phyloP scores from a whole-genome alignment of 1,140 invertebrate species.

The Campoletis sonorensis region DNA sequence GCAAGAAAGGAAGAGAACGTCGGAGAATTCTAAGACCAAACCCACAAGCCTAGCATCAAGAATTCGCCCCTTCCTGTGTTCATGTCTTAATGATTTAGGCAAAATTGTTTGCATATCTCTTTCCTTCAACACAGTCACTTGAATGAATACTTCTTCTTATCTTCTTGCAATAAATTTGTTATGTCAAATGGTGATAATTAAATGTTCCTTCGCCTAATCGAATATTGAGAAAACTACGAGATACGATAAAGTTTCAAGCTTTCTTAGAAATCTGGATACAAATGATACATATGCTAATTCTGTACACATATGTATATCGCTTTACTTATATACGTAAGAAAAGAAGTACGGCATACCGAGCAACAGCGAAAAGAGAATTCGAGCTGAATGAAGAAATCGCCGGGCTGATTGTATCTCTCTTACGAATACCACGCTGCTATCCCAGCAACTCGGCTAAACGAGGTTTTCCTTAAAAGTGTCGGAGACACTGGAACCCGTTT shows the following conservation, averaged over 20 bases:
- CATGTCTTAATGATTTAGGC: constrained; percentile 58
- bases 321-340: constrained; percentile 12
- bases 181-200: no score
- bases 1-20: constrained; percentile 7
- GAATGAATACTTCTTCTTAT: no score
- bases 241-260: not conserved
- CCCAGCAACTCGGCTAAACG: constrained; percentile 33
- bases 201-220: not conserved
- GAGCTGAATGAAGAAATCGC: constrained; percentile 44
- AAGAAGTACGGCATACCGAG: constrained; percentile 26
- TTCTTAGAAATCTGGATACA: not conserved
- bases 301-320: not conserved
- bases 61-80: constrained; percentile 48
- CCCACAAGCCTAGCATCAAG: constrained; percentile 31
- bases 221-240: not conserved
- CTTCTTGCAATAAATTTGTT: no score
- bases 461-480: constrained; percentile 47
- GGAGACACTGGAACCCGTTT: constrained; percentile 45
- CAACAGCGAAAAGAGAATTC: constrained; percentile 33
- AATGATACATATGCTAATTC: not conserved
- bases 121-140: not conserved
- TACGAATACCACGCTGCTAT: constrained; percentile 35
- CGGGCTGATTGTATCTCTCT: constrained; percentile 43
- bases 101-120: constrained; percentile 53
- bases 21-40: not conserved